phyloP scores from a whole-genome alignment of 2,797 vertebrate species.

The Clarias pachynema region DNA sequence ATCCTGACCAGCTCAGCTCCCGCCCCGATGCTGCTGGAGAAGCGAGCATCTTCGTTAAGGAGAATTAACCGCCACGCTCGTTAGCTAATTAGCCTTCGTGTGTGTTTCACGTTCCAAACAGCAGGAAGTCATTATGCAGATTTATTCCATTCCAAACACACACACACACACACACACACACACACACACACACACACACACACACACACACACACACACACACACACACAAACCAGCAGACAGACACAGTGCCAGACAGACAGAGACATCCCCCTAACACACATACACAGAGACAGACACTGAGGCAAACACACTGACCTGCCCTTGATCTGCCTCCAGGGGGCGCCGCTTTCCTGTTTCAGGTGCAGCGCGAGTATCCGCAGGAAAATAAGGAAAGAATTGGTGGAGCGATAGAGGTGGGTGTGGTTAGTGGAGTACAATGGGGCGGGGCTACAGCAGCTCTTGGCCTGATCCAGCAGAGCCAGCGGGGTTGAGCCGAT shows the following conservation, averaged over 20 bases:
- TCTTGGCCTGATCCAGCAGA: constrained; percentile 84
- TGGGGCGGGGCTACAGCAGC: constrained; percentile 76
- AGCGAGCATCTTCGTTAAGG: constrained; percentile 77
- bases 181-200: constrained; percentile 53
- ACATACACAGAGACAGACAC: not conserved
- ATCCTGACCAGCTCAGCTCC: constrained; percentile 63
- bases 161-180: constrained; percentile 55
- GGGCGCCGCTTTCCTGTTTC: constrained; percentile 79
- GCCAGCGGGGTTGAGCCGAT: constrained; percentile 83
- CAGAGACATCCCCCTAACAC: constrained; percentile 5
- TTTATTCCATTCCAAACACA: constrained; percentile 71
- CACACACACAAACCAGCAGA: constrained; percentile 44
- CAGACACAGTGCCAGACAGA: constrained; percentile 42
- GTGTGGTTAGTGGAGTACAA: constrained; percentile 68
- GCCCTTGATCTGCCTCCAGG: constrained; percentile 98
- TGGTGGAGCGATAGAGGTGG: constrained; percentile 84
- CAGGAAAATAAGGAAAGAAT: constrained; percentile 94
- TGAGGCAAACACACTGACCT: constrained; percentile 75
- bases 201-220: constrained; percentile 46
- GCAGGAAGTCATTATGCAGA: constrained; percentile 80
- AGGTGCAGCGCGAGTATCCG: constrained; percentile 87
- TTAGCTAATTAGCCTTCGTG: constrained; percentile 82
- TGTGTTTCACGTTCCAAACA: constrained; percentile 77
- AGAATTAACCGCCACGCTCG: constrained; percentile 80
- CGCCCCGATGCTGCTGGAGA: constrained; percentile 70